A percentile compares a stretch with the other conserved stretches of the same genome.
phyloP scores from a whole-genome alignment of 2,888 invertebrate genomes.

The Eristalis arbustorum region DNA sequence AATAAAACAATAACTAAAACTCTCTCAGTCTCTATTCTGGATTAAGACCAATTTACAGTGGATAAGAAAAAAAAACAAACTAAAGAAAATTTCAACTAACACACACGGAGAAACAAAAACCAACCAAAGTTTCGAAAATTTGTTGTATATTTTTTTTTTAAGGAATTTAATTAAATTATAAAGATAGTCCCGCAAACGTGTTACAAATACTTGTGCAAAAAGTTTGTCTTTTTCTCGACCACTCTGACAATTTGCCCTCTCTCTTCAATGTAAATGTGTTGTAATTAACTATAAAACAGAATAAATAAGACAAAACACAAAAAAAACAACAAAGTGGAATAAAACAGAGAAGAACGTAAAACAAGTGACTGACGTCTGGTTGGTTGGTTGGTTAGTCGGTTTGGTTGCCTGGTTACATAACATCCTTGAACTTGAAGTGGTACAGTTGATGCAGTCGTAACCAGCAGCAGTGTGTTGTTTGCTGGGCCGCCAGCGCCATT shows the following conservation, averaged over 20 bases:
- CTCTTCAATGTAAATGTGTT: conserved; percentile 62
- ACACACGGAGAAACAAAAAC: neutral
- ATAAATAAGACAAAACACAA: conserved; percentile 19
- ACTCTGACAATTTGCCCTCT: conserved; percentile 36
- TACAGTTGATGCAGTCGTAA: conserved; percentile 66
- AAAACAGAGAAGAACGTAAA: conserved; percentile 35
- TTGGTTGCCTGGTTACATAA: conserved; percentile 76
- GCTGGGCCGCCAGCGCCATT: conserved; percentile 16
- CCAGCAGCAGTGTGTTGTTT: conserved; percentile 40
- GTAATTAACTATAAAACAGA: conserved; percentile 63
- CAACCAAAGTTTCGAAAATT: neutral
- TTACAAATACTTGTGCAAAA: conserved; percentile 47
- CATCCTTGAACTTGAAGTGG: conserved; percentile 80
- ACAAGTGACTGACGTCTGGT: conserved; percentile 28
- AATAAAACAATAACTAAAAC: neutral
- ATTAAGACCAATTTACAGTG: conserved; percentile 12
- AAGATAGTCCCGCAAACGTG: conserved; percentile 21
- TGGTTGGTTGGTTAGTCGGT: conserved; percentile 31
- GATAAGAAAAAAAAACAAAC: neutral
- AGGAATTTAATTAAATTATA: conserved; percentile 51
- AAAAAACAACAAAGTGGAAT: conserved; percentile 21
- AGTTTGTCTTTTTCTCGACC: conserved; percentile 22
- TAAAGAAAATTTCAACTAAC: neutral
- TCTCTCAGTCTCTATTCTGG: neutral
- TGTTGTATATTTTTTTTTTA: conserved; percentile 1